phyloP scores from a whole-genome alignment of 2,797 vertebrate genomes.

The Tolypeutes matacus region DNA sequence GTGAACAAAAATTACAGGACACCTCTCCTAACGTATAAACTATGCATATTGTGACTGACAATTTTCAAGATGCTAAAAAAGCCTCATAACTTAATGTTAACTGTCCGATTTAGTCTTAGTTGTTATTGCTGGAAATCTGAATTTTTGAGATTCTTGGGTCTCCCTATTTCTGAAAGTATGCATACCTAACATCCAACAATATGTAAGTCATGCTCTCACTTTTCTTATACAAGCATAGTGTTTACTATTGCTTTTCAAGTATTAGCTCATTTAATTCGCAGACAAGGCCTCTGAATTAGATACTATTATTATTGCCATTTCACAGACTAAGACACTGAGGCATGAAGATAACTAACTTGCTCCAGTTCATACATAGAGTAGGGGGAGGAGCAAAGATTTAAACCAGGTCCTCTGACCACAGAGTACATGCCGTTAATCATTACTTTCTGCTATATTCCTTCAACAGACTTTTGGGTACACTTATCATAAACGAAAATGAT shows the following conservation, averaged over 20 bases:
- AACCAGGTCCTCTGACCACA: not conserved
- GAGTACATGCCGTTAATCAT: not conserved
- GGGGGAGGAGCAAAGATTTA: not conserved
- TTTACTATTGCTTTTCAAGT: not conserved
- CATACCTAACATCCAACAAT: not conserved
- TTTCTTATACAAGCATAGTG: not conserved
- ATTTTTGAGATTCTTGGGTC: not conserved
- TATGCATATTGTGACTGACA: accelerated
- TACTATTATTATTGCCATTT: not conserved
- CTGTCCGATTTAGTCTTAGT: not conserved
- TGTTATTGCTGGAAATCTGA: not conserved
- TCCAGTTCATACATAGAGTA: not conserved
- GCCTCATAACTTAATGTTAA: not conserved
- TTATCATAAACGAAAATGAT: not conserved
- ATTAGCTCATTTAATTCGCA: not conserved
- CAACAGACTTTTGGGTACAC: not conserved
- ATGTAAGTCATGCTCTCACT: not conserved
- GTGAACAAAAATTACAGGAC: too few relatives aligned
- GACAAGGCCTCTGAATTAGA: not conserved
- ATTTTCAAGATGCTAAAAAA: not conserved
- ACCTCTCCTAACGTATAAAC: accelerated
- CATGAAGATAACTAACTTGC: not conserved
- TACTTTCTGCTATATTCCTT: not conserved
- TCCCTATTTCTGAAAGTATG: not conserved
- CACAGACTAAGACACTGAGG: not conserved